A percentile compares a stretch with the other conserved stretches of the same genome.
phyloP scores from a whole-genome alignment of 2,888 invertebrate genomes.

The Ectropis crepuscularia region DNA sequence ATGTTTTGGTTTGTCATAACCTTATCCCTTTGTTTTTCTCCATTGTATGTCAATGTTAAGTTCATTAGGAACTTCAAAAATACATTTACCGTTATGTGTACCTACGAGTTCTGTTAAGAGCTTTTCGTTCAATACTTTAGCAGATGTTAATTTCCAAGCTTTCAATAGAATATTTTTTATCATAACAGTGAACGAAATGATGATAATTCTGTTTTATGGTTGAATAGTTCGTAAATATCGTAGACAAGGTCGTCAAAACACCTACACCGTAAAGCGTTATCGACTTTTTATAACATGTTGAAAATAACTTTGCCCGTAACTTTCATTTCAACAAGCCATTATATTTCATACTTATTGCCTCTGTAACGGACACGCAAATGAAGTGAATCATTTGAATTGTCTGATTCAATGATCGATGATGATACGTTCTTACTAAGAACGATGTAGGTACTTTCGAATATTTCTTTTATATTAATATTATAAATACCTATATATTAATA shows the following conservation, averaged over 20 bases:
- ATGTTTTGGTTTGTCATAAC: conserved; percentile 77
- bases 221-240: conserved; percentile 32
- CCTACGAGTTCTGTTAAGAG: too few relatives aligned
- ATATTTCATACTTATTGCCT: conserved; percentile 16
- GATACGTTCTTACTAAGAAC: too few relatives aligned
- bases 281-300: conserved; percentile 38
- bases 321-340: conserved; percentile 22
- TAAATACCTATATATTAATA: too few relatives aligned
- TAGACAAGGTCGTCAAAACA: conserved; percentile 42
- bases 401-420: not conserved
- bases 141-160: not conserved
- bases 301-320: conserved; percentile 40
- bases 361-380: not conserved
- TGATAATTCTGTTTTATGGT: conserved; percentile 28
- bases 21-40: conserved; percentile 51
- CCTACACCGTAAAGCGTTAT: conserved; percentile 30
- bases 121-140: not conserved
- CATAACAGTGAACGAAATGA: not conserved
- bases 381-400: conserved; percentile 1
- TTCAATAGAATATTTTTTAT: not conserved
- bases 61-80: conserved; percentile 4
- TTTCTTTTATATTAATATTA: too few relatives aligned
- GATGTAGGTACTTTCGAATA: too few relatives aligned
- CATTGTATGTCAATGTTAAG: conserved; percentile 24
- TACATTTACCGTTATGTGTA: not conserved